Conservation (phyloP, 2,888 invertebrate species). For the Drosophila fulvimacula region DNA sequence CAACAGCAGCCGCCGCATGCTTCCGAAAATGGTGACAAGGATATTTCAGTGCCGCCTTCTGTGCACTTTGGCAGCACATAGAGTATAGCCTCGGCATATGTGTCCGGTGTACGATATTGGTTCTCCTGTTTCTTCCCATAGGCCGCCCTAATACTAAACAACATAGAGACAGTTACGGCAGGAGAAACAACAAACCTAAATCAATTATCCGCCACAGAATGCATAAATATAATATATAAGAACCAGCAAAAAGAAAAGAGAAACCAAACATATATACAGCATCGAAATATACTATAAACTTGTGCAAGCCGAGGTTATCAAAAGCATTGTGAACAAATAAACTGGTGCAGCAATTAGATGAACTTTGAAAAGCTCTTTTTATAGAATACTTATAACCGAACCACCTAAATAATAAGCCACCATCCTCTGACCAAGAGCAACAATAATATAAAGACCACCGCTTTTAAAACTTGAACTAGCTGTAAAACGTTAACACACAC, state of each 20-base stretch:
- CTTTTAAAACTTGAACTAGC: conserved; percentile 23
- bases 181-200: conserved; percentile 8
- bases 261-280: not conserved
- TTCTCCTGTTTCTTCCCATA: conserved; percentile 84
- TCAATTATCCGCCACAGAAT: conserved; percentile 16
- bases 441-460: conserved; percentile 22
- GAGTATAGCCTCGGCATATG: conserved; percentile 83
- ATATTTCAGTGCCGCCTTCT: conserved; percentile 58
- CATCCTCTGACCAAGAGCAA: conserved; percentile 48
- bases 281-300: conserved; percentile 1
- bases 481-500: conserved; percentile 39
- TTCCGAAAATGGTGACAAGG: conserved; percentile 87
- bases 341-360: conserved; percentile 22
- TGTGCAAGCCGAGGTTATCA: conserved; percentile 26
- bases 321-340: conserved; percentile 18
- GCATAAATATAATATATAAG: conserved; percentile 7
- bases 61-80: conserved; percentile 69
- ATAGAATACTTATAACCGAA: conserved; percentile 25
- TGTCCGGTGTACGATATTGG: conserved; percentile 85
- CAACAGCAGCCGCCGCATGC: conserved; percentile 49
- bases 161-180: conserved; percentile 19
- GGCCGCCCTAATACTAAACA: conserved; percentile 19
- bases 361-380: conserved; percentile 17
- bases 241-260: not conserved
- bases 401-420: conserved; percentile 36